A percentile compares a stretch with the other conserved stretches of the same genome.
phyloP scores from a whole-genome alignment of 2,888 invertebrate species.

The Epistrophe grossulariae region DNA sequence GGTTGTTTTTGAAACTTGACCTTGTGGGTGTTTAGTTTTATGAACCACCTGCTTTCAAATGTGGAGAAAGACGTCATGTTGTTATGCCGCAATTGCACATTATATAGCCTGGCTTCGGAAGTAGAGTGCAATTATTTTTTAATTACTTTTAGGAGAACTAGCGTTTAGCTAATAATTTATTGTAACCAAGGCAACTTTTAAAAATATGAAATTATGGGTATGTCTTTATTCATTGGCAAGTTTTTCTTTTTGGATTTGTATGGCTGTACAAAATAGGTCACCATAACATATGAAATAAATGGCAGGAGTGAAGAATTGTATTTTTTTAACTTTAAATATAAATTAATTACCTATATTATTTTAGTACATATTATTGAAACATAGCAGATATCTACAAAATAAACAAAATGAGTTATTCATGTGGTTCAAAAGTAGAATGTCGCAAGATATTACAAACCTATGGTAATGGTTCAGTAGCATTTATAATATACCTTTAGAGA shows the following conservation, averaged over 20 bases:
- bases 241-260: background rate
- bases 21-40: slow-evolving; percentile 53
- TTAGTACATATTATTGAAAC: too few relatives aligned
- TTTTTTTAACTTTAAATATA: too few relatives aligned
- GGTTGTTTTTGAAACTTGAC: slow-evolving; percentile 49
- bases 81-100: slow-evolving; percentile 33
- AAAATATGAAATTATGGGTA: background rate
- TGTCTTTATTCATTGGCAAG: background rate
- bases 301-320: too few relatives aligned
- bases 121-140: slow-evolving; percentile 19
- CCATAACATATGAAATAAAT: background rate
- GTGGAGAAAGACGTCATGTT: slow-evolving; percentile 36
- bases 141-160: slow-evolving; percentile 12
- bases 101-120: slow-evolving; percentile 1
- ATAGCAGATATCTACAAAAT: too few relatives aligned
- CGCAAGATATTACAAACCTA: too few relatives aligned
- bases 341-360: too few relatives aligned
- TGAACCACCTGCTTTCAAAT: slow-evolving; percentile 58
- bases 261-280: background rate
- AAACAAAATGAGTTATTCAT: too few relatives aligned
- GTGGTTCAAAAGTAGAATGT: too few relatives aligned
- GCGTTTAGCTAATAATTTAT: background rate
- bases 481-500: too few relatives aligned
- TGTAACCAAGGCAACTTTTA: background rate
- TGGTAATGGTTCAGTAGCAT: too few relatives aligned